These are phyloP conservation scores for Lycodopsis pacificus DNA, from an alignment of 2,797 vertebrate species.

Conservation along the genomic window DNA sequence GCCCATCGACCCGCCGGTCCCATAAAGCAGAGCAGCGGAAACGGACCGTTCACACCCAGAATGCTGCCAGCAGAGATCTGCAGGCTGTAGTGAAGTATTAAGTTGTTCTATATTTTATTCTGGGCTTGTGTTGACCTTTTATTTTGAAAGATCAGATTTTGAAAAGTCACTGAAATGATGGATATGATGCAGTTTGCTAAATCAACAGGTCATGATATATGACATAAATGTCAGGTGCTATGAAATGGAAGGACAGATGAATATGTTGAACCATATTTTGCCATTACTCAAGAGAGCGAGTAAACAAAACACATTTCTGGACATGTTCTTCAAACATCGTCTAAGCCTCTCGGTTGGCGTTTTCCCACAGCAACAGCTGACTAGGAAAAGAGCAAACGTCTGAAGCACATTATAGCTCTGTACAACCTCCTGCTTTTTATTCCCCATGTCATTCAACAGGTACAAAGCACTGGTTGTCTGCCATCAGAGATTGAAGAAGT, in stretches of 20 bases:
- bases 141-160: slow-evolving; percentile 24
- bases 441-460: background rate
- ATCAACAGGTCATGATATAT: background rate
- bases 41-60: slow-evolving; percentile 49
- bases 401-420: no score
- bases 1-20: slow-evolving; percentile 55
- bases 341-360: background rate
- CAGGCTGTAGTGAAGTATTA: slow-evolving; percentile 10
- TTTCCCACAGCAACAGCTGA: background rate
- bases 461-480: background rate
- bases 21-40: slow-evolving; percentile 50
- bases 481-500: no score
- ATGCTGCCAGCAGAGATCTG: slow-evolving; percentile 14
- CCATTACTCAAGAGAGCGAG: background rate
- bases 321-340: background rate
- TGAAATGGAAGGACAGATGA: background rate
- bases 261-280: background rate
- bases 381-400: no score
- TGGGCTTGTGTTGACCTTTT: slow-evolving; percentile 18
- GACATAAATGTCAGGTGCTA: background rate
- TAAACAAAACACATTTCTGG: background rate
- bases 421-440: background rate
- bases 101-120: slow-evolving; percentile 5
- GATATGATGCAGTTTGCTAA: background rate
- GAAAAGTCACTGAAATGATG: background rate